These are phyloP conservation scores for Acromyrmex echinatior DNA, from an alignment of 1,140 invertebrate species.

Conservation along the genomic window DNA sequence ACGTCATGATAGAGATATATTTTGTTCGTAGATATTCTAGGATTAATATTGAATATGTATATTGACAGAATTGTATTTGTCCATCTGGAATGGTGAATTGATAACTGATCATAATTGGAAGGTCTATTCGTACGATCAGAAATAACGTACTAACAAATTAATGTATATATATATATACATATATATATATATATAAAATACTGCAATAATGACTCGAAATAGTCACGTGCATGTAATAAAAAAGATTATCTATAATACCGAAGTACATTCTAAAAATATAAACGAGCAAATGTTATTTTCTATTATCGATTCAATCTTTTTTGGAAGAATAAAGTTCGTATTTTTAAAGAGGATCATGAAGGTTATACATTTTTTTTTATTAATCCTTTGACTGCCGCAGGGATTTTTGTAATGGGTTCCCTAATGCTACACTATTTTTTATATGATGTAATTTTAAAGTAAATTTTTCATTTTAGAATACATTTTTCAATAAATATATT, in stretches of 20 bases:
- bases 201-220: background rate
- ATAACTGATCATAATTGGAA: background rate
- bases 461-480: no score
- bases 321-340: background rate
- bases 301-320: background rate
- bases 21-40: slow-evolving; percentile 2
- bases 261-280: background rate
- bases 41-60: slow-evolving; percentile 39
- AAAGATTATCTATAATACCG: background rate
- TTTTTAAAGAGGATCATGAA: background rate
- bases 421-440: no score
- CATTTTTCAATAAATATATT: no score
- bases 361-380: no score
- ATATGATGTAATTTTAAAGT: no score
- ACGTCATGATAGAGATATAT: background rate
- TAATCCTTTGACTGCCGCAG: no score
- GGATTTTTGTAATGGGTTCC: no score
- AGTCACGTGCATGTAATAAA: background rate
- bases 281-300: background rate
- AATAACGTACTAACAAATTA: background rate
- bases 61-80: slow-evolving; percentile 3
- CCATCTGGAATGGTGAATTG: background rate
- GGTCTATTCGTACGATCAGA: background rate
- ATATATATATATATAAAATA: no score
- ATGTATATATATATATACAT: no score